These are phyloP conservation scores for Hirtodrosophila confusa DNA, from an alignment of 2,888 invertebrate genomes.

Conservation along the genomic window DNA sequence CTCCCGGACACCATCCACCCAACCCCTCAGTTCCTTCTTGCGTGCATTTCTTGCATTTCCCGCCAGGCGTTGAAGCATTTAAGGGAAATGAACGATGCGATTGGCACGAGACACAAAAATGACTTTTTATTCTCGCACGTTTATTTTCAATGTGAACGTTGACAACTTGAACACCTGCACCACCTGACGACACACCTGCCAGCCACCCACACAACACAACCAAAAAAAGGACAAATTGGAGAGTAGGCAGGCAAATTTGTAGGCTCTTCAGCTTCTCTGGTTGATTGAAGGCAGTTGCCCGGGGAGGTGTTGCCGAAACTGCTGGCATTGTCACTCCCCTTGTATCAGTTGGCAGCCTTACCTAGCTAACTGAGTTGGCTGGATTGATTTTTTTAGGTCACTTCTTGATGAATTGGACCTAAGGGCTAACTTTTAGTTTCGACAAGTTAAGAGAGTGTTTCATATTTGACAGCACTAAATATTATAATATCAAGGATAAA, in stretches of 20 bases:
- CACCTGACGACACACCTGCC: conserved; percentile 2
- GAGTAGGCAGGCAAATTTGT: conserved; percentile 28
- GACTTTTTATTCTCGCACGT: conserved; percentile 61
- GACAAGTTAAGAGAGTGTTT: too few relatives aligned
- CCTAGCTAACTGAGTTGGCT: conserved; percentile 4
- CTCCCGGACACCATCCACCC: background rate
- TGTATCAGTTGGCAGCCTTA: conserved; percentile 26
- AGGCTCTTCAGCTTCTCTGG: conserved; percentile 16
- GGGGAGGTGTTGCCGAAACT: conserved; percentile 1
- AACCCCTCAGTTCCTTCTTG: conserved; percentile 8
- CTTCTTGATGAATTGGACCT: background rate
- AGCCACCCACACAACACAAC: background rate
- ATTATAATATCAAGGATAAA: too few relatives aligned
- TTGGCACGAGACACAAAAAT: conserved; percentile 47
- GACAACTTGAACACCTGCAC: conserved; percentile 13
- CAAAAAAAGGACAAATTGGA: conserved; percentile 4
- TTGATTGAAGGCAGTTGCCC: conserved; percentile 12
- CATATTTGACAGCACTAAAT: too few relatives aligned
- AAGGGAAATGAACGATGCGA: conserved; percentile 55
- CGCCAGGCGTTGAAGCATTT: conserved; percentile 32
- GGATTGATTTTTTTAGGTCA: conserved; percentile 4
- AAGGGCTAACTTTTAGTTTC: background rate
- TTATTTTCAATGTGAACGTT: conserved; percentile 32
- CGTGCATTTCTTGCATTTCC: conserved; percentile 48
- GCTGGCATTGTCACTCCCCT: conserved; percentile 25